phyloP scores from a whole-genome alignment of 2,888 invertebrate genomes.

The Oscheius myriophilus region DNA sequence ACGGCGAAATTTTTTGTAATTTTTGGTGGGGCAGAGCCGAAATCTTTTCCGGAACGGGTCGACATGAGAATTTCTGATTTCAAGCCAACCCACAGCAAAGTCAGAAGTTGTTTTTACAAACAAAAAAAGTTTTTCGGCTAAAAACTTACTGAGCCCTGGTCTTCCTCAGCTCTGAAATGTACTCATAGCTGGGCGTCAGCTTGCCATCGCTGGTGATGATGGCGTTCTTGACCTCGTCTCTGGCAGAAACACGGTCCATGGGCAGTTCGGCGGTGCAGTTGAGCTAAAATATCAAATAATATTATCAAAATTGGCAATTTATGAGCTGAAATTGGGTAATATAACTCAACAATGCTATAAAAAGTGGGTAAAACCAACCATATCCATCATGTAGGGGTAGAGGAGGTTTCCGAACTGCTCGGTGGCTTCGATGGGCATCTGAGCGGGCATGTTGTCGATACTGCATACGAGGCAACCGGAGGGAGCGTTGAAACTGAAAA shows the following conservation, averaged over 20 bases:
- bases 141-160: conserved; percentile 47
- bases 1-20: no score
- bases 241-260: conserved; percentile 61
- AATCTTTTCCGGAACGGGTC: no score
- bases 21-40: no score
- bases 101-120: not conserved
- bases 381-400: conserved; percentile 87
- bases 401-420: conserved; percentile 95
- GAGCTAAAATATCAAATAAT: conserved; percentile 47
- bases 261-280: conserved; percentile 65
- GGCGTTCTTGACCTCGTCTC: conserved; percentile 76
- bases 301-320: not conserved
- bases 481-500: conserved; percentile 62
- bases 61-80: no score
- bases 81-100: no score
- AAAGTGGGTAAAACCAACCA: conserved; percentile 74
- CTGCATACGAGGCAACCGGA: conserved; percentile 95
- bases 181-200: conserved; percentile 90
- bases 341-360: no score
- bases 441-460: conserved; percentile 99
- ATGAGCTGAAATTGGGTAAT: no score
- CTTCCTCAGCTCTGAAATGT: conserved; percentile 86
- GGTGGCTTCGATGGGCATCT: conserved; percentile 93
- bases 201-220: conserved; percentile 94
- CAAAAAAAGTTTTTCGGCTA: no score